Conservation (phyloP, 1,140 invertebrate genomes). For the Polypedilum vanderplanki region DNA sequence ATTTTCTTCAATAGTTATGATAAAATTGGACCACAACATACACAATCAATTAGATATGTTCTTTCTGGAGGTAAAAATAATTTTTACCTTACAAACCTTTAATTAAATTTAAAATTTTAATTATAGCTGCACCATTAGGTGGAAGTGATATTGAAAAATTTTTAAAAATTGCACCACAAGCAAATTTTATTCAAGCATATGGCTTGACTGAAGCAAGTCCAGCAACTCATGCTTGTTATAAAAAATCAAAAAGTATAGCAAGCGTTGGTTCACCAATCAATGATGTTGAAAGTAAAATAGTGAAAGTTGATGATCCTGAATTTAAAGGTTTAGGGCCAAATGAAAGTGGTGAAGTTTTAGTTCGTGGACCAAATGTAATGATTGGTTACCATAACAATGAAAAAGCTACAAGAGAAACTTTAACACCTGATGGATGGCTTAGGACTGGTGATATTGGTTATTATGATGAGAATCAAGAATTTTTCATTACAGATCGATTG, state of each 20-base stretch:
- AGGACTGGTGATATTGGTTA: constrained; percentile 65
- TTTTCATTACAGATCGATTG: constrained; percentile 59
- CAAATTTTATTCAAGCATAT: constrained; percentile 39
- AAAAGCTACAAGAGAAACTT: constrained; percentile 56
- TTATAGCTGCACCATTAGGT: constrained; percentile 65
- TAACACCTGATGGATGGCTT: constrained; percentile 64
- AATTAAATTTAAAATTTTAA: too few species aligned
- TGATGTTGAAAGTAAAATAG: constrained; percentile 52
- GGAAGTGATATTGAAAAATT: constrained; percentile 52
- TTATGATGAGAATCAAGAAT: constrained; percentile 50
- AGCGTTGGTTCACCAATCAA: constrained; percentile 50
- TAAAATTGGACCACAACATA: constrained; percentile 51
- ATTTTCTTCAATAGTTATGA: constrained; percentile 61
- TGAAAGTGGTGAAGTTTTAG: constrained; percentile 56
- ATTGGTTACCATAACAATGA: constrained; percentile 66
- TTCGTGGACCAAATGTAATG: constrained; percentile 64
- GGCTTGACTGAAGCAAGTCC: constrained; percentile 52
- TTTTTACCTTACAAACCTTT: too few species aligned
- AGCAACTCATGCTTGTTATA: constrained; percentile 40
- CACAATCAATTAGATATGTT: constrained; percentile 49
- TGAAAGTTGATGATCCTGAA: constrained; percentile 41
- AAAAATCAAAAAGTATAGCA: constrained; percentile 40
- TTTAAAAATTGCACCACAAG: constrained; percentile 39
- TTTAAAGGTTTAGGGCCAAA: constrained; percentile 44
- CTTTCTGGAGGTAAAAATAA: too few species aligned